Base-by-base conservation (phyloP, 2,797 vertebrate genomes). In the Acestrorhynchus altus region DNA sequence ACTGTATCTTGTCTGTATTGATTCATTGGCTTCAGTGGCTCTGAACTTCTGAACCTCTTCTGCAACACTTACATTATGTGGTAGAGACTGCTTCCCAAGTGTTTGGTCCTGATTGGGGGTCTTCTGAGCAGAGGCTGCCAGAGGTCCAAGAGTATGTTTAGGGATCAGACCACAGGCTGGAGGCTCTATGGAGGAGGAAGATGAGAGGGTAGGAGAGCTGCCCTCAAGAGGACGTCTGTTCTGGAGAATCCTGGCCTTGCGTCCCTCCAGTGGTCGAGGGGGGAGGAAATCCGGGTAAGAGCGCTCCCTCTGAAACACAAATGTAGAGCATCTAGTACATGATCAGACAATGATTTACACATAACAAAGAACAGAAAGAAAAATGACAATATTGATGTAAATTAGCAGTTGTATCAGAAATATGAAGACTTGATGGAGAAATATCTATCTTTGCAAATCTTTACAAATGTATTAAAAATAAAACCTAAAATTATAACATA, bases 241-340 rank as follows among this genome's bases (percentile, higher is more conserved):
- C 63, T 90, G 87, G 74, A 81, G 61, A 56, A 86, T 47, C 67
- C 86, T 80, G 70, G 88, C 85, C 72, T 85, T 89, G 22, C 46
- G 74, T 78, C 86, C 89, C 80, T 90, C 85, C 74, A 87, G 83
- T 28, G 91, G 84, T 77, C 86, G 90, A 22, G 87, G 59, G 52
- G 91, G 85, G 79, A 90, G 81, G 56, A 91, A 84, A 61, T 42
- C 35, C 22, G 92, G 84, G 60, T 88, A 81, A 74, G 91, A 92
- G 54, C 76, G 86, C 88, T 95, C 91, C 87, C 87, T 91, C 93
- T 95, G 85, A 82, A 5, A 60, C 69, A 80, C 13, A 72, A 39
- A 2, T 72, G 35, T 22, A 44, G 1, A 72, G 10, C 22, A 28
- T 44, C 31, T 15, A 42, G 42, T 49, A 40, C 54, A 54, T 46